Conservation (phyloP, 1,140 invertebrate species). For the Laodelphax striatellus region DNA sequence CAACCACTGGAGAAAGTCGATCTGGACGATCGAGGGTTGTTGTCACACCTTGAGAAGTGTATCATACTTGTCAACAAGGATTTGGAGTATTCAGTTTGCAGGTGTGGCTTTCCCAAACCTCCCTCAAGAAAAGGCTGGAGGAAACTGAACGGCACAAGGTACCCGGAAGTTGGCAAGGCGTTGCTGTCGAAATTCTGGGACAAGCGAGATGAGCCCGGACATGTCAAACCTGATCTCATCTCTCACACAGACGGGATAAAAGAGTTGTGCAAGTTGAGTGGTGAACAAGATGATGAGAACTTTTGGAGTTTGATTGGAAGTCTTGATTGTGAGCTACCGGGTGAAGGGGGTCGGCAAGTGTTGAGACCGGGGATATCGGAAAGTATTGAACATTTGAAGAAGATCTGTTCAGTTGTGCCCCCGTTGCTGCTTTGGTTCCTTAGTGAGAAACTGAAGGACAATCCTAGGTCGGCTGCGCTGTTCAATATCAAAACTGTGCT, state of each 20-base stretch:
- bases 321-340: neutral
- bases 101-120: conserved; percentile 15
- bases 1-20: conserved; percentile 5
- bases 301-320: neutral
- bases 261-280: neutral
- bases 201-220: conserved; percentile 5
- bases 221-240: conserved; percentile 9
- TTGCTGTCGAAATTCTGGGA: conserved; percentile 11
- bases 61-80: conserved; percentile 8
- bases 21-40: conserved; percentile 7
- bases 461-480: neutral
- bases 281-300: neutral
- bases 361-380: neutral
- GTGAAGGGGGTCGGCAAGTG: neutral
- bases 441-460: neutral
- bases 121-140: neutral
- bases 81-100: conserved; percentile 3
- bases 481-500: neutral
- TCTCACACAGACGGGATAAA: conserved; percentile 2
- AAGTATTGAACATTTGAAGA: neutral
- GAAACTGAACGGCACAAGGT: neutral
- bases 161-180: neutral
- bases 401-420: neutral
- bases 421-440: neutral
- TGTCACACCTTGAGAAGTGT: conserved; percentile 15